A percentile compares a stretch with the other conserved stretches of the same genome.
phyloP scores from a whole-genome alignment of 2,113 vertebrate species.

The Trogon melanurus region DNA sequence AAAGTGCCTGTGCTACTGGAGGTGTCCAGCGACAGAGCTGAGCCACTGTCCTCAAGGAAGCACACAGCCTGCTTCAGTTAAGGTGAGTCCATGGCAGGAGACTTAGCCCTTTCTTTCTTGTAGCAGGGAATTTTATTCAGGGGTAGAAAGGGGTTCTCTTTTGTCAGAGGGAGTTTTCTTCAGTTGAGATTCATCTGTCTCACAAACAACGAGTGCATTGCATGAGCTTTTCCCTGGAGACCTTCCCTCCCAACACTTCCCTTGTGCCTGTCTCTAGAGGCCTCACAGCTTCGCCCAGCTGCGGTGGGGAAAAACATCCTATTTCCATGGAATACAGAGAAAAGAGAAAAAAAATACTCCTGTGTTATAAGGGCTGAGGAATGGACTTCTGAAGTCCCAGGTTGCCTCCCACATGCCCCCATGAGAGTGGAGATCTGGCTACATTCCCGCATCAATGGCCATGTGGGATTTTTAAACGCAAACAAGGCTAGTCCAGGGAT shows the following conservation, averaged over 20 bases:
- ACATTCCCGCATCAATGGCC: not conserved
- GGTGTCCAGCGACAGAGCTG: not conserved
- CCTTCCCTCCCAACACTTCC: not conserved
- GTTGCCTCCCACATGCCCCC: not conserved
- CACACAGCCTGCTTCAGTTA: accelerated
- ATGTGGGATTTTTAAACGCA: not conserved
- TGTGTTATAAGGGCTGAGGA: not conserved
- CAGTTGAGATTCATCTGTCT: not conserved
- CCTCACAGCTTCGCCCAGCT: not conserved
- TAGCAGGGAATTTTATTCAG: not conserved
- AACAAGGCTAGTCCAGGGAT: not conserved
- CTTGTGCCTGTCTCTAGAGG: not conserved
- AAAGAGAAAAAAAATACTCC: not conserved
- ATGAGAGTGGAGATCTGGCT: not conserved
- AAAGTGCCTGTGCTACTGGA: not conserved
- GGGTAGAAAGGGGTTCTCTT: not conserved
- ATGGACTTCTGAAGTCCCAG: not conserved
- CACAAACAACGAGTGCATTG: not conserved
- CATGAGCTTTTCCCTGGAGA: not conserved
- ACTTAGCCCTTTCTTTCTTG: not conserved
- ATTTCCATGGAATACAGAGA: not conserved
- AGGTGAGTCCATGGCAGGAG: not conserved
- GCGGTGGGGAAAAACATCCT: not conserved
- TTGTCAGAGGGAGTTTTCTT: not conserved
- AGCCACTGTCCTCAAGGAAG: not conserved